phyloP scores from a whole-genome alignment of 2,797 vertebrate genomes.

The Pangasius mekongensis region DNA sequence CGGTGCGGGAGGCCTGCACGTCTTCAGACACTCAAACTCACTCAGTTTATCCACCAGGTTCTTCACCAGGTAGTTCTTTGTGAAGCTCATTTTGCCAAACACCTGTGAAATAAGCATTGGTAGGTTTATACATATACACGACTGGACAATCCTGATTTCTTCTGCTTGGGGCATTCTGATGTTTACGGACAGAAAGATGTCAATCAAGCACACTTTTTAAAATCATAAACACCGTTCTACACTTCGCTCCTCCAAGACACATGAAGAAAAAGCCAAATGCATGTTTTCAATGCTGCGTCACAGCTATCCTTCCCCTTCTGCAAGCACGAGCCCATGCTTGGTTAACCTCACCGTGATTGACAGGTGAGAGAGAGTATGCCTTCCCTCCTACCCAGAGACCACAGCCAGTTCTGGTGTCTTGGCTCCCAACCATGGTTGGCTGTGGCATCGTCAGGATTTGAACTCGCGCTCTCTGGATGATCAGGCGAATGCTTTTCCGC shows the following conservation, averaged over 20 bases:
- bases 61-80: conserved; percentile 82
- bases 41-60: conserved; percentile 81
- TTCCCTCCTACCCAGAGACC: neutral
- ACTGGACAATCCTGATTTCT: neutral
- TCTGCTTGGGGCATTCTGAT: neutral
- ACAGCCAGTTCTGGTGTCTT: neutral
- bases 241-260: neutral
- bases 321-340: neutral
- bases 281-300: neutral
- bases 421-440: neutral
- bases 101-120: conserved; percentile 63
- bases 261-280: neutral
- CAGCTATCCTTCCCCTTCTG: neutral
- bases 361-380: neutral
- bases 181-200: neutral
- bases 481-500: neutral
- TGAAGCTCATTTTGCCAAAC: conserved; percentile 78
- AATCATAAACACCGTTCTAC: neutral
- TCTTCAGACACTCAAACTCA: conserved; percentile 72
- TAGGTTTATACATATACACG: neutral
- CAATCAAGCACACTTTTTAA: neutral
- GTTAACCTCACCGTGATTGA: neutral
- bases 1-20: conserved; percentile 58
- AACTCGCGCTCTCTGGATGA: neutral
- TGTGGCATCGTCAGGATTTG: neutral